Conservation (phyloP, 2,797 vertebrate genomes). For the Channa striata region DNA sequence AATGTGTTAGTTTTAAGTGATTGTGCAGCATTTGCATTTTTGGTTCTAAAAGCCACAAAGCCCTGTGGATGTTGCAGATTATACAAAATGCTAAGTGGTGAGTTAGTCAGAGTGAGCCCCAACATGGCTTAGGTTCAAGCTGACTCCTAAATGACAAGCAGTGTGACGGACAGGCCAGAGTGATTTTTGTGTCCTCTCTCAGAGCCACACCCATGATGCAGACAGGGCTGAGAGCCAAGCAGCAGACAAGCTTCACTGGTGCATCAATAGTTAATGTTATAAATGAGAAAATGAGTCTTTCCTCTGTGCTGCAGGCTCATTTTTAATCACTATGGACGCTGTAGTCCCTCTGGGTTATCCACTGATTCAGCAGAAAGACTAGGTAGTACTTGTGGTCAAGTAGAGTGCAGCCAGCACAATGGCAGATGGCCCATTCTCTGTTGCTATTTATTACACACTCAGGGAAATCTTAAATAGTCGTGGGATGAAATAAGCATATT, state of each 20-base stretch:
- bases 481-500: constrained; percentile 7
- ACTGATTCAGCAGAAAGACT: constrained; percentile 66
- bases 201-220: constrained; percentile 42
- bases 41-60: not conserved
- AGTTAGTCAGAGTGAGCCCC: constrained; percentile 24
- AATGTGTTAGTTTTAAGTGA: not conserved
- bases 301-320: constrained; percentile 14
- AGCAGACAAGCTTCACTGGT: constrained; percentile 10
- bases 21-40: not conserved
- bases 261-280: constrained; percentile 68
- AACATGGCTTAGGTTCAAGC: not conserved
- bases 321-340: constrained; percentile 35
- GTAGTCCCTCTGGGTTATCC: constrained; percentile 35
- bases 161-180: constrained; percentile 39
- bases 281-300: constrained; percentile 28
- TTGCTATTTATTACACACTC: constrained; percentile 53
- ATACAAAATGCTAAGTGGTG: not conserved
- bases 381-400: constrained; percentile 51
- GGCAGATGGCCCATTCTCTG: constrained; percentile 52
- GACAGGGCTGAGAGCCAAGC: constrained; percentile 32
- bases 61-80: not conserved
- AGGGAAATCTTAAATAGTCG: constrained; percentile 17
- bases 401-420: constrained; percentile 42
- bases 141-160: no score
- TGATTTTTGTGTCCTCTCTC: not conserved